These are phyloP conservation scores for Aspidapion aeneum DNA, from an alignment of 2,888 invertebrate genomes.

Conservation along the genomic window DNA sequence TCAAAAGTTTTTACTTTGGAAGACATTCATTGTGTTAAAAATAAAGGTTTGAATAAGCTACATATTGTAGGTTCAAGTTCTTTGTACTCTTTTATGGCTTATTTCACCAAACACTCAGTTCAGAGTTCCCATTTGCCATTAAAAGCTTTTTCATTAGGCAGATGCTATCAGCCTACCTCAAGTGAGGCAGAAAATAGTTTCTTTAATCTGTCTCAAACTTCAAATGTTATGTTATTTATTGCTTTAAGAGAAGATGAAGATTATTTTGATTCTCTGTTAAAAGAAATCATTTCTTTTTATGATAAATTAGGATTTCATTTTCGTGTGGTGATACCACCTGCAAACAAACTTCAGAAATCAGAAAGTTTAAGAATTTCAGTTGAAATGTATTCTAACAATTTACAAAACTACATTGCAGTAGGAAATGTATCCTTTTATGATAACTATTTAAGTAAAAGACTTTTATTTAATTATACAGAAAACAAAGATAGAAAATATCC, in stretches of 20 bases:
- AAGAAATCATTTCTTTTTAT: slow-evolving; percentile 57
- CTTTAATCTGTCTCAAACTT: slow-evolving; percentile 66
- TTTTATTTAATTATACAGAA: slow-evolving; percentile 62
- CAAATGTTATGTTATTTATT: slow-evolving; percentile 64
- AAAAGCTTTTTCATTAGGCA: slow-evolving; percentile 65
- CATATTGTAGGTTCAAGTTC: slow-evolving; percentile 76
- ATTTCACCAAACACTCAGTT: slow-evolving; percentile 64
- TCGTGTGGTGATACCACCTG: slow-evolving; percentile 59
- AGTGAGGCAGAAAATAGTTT: slow-evolving; percentile 47
- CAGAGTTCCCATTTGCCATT: slow-evolving; percentile 63
- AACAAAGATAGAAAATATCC: slow-evolving; percentile 60
- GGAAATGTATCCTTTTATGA: slow-evolving; percentile 69
- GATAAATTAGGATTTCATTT: slow-evolving; percentile 64
- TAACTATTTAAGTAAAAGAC: slow-evolving; percentile 73
- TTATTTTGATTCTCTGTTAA: slow-evolving; percentile 56
- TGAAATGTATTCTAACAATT: slow-evolving; percentile 69
- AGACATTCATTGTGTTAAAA: slow-evolving; percentile 53
- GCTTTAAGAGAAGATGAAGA: slow-evolving; percentile 48
- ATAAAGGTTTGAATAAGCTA: slow-evolving; percentile 54
- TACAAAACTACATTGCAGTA: slow-evolving; percentile 64
- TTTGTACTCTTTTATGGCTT: slow-evolving; percentile 68
- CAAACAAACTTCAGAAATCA: slow-evolving; percentile 56
- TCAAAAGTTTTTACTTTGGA: slow-evolving; percentile 58
- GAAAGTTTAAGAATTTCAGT: slow-evolving; percentile 68
- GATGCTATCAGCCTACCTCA: slow-evolving; percentile 58